Conservation (phyloP, 2,888 invertebrate genomes). For the Sympetrum striolatum region DNA sequence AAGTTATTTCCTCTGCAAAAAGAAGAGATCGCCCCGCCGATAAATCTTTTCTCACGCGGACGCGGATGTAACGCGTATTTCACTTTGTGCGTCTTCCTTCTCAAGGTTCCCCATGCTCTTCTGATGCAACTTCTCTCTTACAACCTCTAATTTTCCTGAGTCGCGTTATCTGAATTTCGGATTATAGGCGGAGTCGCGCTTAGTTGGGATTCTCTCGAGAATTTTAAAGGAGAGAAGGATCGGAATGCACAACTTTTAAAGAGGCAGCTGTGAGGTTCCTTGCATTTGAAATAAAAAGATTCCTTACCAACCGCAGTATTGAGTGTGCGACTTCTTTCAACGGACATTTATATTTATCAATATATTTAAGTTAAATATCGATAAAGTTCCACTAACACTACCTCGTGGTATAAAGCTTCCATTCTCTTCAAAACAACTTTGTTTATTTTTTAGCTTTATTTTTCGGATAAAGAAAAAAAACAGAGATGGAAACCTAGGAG, state of each 20-base stretch:
- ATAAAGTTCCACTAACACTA: no score
- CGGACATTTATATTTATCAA: no score
- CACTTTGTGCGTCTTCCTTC: background rate
- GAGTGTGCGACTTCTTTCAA: no score
- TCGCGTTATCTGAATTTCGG: background rate
- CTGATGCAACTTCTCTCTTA: background rate
- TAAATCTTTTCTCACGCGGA: background rate
- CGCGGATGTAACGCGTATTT: background rate
- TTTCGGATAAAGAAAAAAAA: no score
- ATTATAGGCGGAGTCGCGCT: background rate
- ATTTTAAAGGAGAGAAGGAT: background rate
- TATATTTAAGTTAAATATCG: no score
- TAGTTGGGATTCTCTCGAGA: background rate
- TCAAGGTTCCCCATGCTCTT: background rate
- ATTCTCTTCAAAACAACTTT: no score
- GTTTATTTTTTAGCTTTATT: no score
- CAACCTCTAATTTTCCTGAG: background rate
- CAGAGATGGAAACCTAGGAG: no score
- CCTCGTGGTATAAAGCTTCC: no score
- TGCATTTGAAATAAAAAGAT: background rate
- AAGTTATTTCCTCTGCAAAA: background rate
- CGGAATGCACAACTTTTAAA: background rate
- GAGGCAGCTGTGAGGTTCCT: background rate
- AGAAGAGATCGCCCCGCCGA: background rate
- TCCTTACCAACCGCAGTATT: background rate